Conservation (phyloP, 2,888 invertebrate species). For the Mylabris sibirica region DNA sequence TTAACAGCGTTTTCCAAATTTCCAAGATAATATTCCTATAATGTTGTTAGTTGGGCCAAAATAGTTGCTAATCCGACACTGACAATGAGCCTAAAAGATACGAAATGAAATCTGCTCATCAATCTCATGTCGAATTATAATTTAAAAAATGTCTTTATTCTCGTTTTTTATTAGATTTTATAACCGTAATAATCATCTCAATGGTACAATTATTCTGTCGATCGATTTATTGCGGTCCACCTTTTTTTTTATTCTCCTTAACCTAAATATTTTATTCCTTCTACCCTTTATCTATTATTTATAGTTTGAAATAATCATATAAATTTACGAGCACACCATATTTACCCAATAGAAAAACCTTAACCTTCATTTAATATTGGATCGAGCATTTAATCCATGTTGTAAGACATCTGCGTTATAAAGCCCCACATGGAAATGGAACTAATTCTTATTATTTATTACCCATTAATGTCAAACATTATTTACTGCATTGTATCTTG, state of each 20-base stretch:
- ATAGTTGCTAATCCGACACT: too few species aligned
- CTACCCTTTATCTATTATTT: constrained; percentile 38
- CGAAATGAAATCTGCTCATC: not conserved
- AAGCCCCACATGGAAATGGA: constrained; percentile 50
- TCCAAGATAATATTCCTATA: too few species aligned
- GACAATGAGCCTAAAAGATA: too few species aligned
- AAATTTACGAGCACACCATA: constrained; percentile 41
- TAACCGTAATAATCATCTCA: not conserved
- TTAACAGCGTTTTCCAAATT: too few species aligned
- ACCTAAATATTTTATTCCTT: not conserved
- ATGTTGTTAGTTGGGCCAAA: too few species aligned
- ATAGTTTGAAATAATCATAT: constrained; percentile 43
- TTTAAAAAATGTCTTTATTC: not conserved
- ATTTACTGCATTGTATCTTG: constrained; percentile 44
- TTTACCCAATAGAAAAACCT: constrained; percentile 39
- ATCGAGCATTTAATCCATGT: constrained; percentile 49
- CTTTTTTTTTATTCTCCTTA: not conserved
- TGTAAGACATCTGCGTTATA: constrained; percentile 51
- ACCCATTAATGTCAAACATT: constrained; percentile 43
- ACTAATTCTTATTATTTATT: constrained; percentile 50
- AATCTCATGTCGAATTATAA: not conserved
- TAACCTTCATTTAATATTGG: constrained; percentile 48
- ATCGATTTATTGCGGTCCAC: not conserved
- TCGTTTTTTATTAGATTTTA: too few species aligned
- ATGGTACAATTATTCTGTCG: not conserved